Conservation (phyloP, 1,140 invertebrate species). For the Nephotettix cincticeps region DNA sequence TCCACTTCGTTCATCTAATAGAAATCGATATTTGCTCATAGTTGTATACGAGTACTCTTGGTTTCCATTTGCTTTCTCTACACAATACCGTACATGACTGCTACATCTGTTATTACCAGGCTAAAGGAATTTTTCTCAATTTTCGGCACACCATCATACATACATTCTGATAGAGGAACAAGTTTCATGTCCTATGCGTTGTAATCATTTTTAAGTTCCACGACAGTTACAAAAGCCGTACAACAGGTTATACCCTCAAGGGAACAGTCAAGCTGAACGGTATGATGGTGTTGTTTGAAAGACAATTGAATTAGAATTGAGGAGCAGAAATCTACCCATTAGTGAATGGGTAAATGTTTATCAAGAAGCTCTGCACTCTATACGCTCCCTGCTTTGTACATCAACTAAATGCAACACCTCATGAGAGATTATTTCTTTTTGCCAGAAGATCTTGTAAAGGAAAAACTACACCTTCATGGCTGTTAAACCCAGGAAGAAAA, state of each 20-base stretch:
- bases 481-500: background rate
- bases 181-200: background rate
- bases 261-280: too few species aligned
- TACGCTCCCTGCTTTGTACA: too few species aligned
- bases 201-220: too few species aligned
- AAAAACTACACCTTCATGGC: background rate
- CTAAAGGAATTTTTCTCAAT: constrained; percentile 35
- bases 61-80: constrained; percentile 42
- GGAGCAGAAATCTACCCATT: too few species aligned
- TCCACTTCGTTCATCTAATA: constrained; percentile 35
- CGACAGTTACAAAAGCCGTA: too few species aligned
- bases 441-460: background rate
- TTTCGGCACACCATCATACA: constrained; percentile 32
- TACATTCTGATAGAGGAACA: background rate
- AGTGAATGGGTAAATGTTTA: too few species aligned
- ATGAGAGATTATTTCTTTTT: background rate
- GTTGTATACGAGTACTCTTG: constrained; percentile 43
- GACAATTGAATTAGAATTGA: too few species aligned
- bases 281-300: too few species aligned
- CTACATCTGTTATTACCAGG: too few species aligned
- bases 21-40: constrained; percentile 40
- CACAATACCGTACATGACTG: constrained; percentile 36
- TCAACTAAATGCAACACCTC: too few species aligned
- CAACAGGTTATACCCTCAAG: too few species aligned
- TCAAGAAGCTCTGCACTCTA: too few species aligned